Conservation (phyloP, 2,797 vertebrate genomes). For the Schizopygopsis malacanthus region DNA sequence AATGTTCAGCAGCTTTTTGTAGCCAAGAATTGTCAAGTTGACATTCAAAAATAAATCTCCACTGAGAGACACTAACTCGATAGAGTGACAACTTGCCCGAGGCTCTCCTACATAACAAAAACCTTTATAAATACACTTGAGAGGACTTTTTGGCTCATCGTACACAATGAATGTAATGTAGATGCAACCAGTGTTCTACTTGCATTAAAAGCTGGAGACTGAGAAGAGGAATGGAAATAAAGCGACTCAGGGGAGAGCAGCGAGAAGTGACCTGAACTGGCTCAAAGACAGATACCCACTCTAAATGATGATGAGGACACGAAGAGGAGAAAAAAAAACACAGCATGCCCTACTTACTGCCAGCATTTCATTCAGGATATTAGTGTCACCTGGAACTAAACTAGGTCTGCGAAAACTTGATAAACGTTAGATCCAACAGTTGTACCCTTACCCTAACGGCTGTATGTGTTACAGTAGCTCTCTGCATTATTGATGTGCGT, state of each 20-base stretch:
- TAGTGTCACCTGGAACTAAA: slow-evolving; percentile 44
- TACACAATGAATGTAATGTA: slow-evolving; percentile 4
- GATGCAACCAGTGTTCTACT: slow-evolving; percentile 22
- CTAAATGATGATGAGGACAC: slow-evolving; percentile 44
- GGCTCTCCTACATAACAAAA: not conserved
- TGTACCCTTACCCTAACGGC: not conserved
- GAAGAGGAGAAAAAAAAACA: not conserved
- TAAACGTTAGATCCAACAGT: slow-evolving; percentile 13
- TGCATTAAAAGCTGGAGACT: slow-evolving; percentile 34
- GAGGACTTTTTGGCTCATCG: not conserved
- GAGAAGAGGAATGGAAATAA: slow-evolving; percentile 23
- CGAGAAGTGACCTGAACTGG: slow-evolving; percentile 43
- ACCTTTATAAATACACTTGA: slow-evolving; percentile 1
- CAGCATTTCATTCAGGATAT: slow-evolving; percentile 11
- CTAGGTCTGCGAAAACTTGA: not conserved
- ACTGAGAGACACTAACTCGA: not conserved
- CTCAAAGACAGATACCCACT: slow-evolving; percentile 43
- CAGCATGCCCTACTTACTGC: slow-evolving; percentile 13
- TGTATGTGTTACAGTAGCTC: slow-evolving; percentile 38
- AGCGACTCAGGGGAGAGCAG: slow-evolving; percentile 23
- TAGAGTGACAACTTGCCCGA: not conserved
- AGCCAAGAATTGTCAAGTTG: not conserved
- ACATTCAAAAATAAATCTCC: not conserved
- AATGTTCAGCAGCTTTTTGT: not conserved
- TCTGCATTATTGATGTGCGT: slow-evolving; percentile 40